These are phyloP conservation scores for Macropus fuliginosus DNA, from an alignment of 2,797 vertebrate genomes.

Conservation along the genomic window DNA sequence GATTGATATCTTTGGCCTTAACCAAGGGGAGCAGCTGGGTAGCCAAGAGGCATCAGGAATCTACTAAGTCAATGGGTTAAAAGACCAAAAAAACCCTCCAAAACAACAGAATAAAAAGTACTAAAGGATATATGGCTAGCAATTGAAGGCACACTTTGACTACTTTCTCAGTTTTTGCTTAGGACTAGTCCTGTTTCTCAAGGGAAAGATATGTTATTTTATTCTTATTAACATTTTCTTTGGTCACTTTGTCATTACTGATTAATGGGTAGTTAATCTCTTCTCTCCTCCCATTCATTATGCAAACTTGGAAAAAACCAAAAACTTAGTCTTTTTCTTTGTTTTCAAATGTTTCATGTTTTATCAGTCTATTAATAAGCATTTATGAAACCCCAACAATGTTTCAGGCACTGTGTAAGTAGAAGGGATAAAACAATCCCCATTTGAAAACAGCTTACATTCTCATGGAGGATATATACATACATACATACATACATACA, in stretches of 20 bases:
- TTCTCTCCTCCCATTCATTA: neutral
- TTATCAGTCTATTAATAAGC: neutral
- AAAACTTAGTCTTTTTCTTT: neutral
- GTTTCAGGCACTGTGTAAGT: neutral
- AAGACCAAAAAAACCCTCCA: neutral
- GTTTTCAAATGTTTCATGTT: neutral
- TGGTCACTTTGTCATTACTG: neutral
- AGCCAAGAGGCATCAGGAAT: neutral
- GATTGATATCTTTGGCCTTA: neutral
- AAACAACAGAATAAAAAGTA: neutral
- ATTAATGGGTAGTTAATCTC: neutral
- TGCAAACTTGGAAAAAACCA: neutral
- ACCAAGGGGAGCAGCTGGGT: neutral
- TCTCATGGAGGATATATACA: neutral
- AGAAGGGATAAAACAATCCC: neutral
- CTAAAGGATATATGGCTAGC: neutral
- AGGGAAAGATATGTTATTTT: neutral
- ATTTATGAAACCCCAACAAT: neutral
- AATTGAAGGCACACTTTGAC: neutral
- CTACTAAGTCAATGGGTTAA: neutral
- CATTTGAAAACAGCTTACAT: neutral
- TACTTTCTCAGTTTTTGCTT: neutral
- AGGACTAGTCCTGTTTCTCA: neutral
- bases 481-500: neutral
- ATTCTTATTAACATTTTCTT: neutral